Evolutionary conservation across 2,888 invertebrate genomes (phyloP).

Genomic region (Eilema caniola): DNA sequence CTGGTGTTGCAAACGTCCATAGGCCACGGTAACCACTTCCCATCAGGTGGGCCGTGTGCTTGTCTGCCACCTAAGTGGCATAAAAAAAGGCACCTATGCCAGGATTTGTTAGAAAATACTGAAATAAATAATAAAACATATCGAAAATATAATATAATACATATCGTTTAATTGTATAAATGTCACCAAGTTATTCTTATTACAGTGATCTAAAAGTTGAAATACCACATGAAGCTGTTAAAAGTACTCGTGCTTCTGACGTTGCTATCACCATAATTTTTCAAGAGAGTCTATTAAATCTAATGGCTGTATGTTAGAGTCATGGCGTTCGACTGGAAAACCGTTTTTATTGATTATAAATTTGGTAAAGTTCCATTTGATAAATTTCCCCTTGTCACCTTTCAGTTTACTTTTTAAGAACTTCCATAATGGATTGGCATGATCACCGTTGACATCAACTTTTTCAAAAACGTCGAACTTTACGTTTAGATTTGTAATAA

Average conservation of each 20-base stretch:
- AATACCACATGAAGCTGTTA: neutral
- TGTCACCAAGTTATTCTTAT: neutral
- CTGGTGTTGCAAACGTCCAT: no score
- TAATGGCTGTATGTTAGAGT: slow-evolving; percentile 1
- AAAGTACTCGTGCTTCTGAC: neutral
- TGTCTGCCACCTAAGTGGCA: no score
- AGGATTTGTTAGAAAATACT: no score
- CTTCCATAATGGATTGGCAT: slow-evolving; percentile 85
- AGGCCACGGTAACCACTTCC: no score
- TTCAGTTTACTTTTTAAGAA: slow-evolving; percentile 75
- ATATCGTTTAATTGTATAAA: no score
- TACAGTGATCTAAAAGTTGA: no score
- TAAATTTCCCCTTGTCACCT: slow-evolving; percentile 81
- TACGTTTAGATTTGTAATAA: slow-evolving; percentile 80
- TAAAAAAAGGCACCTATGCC: no score
- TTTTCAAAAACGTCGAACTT: slow-evolving; percentile 87
- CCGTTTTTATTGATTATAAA: slow-evolving; percentile 88
- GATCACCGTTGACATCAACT: slow-evolving; percentile 85
- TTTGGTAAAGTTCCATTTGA: slow-evolving; percentile 93
- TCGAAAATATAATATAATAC: no score
- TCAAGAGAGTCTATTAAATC: slow-evolving; percentile 8
- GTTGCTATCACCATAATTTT: neutral
- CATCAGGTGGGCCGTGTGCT: no score
- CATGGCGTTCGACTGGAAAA: slow-evolving; percentile 6
- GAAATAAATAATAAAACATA: no score